Evolutionary conservation across 2,888 invertebrate species (phyloP).

Genomic region (Netelia virgata): DNA sequence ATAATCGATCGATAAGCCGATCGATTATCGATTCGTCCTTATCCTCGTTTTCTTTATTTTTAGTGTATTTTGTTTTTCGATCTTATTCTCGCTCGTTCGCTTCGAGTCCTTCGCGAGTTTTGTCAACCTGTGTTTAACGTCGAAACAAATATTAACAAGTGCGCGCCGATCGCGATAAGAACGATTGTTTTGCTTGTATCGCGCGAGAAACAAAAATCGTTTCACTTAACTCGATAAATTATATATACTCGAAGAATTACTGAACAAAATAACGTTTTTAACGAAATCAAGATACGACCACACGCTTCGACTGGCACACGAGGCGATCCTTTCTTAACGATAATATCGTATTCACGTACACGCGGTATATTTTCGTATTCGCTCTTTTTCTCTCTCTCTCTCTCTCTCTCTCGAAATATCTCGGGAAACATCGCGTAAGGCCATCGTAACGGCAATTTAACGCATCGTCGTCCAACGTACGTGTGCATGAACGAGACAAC

Average conservation of each 20-base stretch:
- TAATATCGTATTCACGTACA: constrained; percentile 9
- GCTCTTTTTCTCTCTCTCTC: constrained; percentile 12
- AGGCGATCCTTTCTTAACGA: constrained; percentile 30
- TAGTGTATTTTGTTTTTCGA: neutral
- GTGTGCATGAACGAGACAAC: constrained; percentile 14
- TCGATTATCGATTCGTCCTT: neutral
- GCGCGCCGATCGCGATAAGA: no score
- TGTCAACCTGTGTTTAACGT: no score
- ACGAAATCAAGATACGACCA: constrained; percentile 10
- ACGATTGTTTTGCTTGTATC: no score
- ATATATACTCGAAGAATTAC: neutral
- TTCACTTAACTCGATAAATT: no score
- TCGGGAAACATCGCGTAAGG: constrained; percentile 13
- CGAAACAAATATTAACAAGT: no score
- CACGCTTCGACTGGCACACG: constrained; percentile 14
- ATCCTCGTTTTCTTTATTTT: neutral
- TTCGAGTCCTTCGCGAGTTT: no score
- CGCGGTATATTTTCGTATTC: constrained; percentile 22
- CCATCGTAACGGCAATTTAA: constrained; percentile 49
- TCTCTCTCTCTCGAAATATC: constrained; percentile 18
- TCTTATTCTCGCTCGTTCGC: no score
- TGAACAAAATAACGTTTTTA: neutral
- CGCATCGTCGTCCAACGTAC: constrained; percentile 31
- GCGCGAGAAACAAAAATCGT: no score
- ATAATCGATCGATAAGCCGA: neutral